Percentiles rank a stretch among this genome's conserved stretches.
phyloP scores from a whole-genome alignment of 2,888 invertebrate genomes.

The Drosophila mimica region DNA sequence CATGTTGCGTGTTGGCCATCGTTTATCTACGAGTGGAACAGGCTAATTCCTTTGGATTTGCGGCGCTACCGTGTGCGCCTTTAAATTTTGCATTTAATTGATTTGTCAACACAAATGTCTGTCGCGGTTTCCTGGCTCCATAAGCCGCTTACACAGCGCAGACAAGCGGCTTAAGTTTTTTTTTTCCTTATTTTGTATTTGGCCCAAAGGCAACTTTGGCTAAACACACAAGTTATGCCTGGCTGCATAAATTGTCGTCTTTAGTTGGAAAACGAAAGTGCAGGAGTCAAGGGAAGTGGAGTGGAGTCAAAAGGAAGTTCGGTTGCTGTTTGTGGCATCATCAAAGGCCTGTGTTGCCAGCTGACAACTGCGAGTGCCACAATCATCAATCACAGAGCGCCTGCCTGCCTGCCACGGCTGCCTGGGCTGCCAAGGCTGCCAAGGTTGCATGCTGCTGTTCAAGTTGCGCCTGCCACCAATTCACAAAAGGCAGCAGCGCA shows the following conservation, averaged over 20 bases:
- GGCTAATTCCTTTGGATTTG: slow-evolving; percentile 27
- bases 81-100: slow-evolving; percentile 80
- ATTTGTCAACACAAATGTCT: slow-evolving; percentile 80
- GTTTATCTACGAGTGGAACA: slow-evolving; percentile 36
- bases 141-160: slow-evolving; percentile 61
- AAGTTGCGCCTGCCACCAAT: slow-evolving; percentile 44
- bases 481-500: slow-evolving; percentile 14
- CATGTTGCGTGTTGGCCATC: slow-evolving; percentile 43
- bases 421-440: neutral
- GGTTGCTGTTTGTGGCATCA: slow-evolving; percentile 43
- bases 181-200: slow-evolving; percentile 2
- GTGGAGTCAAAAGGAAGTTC: slow-evolving; percentile 20
- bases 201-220: slow-evolving; percentile 37
- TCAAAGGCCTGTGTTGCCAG: slow-evolving; percentile 55
- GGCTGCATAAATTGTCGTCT: slow-evolving; percentile 73
- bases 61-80: slow-evolving; percentile 67
- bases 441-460: slow-evolving; percentile 20
- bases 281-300: neutral
- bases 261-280: slow-evolving; percentile 70
- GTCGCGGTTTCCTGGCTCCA: slow-evolving; percentile 51
- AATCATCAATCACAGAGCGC: slow-evolving; percentile 71
- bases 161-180: slow-evolving; percentile 45
- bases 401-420: slow-evolving; percentile 6
- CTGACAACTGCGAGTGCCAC: slow-evolving; percentile 61
- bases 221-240: slow-evolving; percentile 69